Base-by-base conservation (phyloP, 2,888 invertebrate species). In the Hoplodrina ambigua region DNA sequence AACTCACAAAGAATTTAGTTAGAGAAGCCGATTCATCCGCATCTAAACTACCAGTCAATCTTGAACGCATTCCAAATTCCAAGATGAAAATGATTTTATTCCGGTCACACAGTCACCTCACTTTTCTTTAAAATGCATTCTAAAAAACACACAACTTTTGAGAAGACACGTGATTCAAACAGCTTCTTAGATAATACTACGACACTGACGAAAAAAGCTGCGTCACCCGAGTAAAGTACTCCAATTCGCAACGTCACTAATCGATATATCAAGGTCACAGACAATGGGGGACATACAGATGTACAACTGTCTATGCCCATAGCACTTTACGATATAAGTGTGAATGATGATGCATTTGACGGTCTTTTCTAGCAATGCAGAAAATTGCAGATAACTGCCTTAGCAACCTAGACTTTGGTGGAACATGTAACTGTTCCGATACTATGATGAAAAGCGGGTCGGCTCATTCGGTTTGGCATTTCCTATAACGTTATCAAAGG, bases 61-160 rank as follows among this genome's bases (percentile, higher is more conserved):
- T 80, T 79, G 76, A 71, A 73, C 66, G 62, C 63, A 71, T 71
- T 80, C 73, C 82, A 77, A 81, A 71, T 71, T 80, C 73, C 82
- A 77, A 81, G 44, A 65, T 30, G 50, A 76, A 68, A 73, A 68
- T 64, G 69, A 1, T 69, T 60, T 62, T 50, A 52, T 37, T 30
- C 53, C 15, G 30, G 54, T n/a, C 50, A 66, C 54, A 69, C 46
- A 66, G 50, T 57, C 59, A 62, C 56, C 11, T 53, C 30, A 49
- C 11, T 56, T 41, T 72, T 64, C 54, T 52, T 33, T 17, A 50
- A 50, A 62, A 52, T 75, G 66, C 70, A 75, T 60, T 75, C 65
- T 60, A 63, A 56, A 68, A 67, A 72, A 69, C 52, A 19, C 19
- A 41, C 11, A 7, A 13, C 7, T 55, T 56, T 13, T 8, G 52